These are phyloP conservation scores for Strongylocentrotus purpuratus DNA, from an alignment of 35 echinoderm and acorn worm species.

Conservation along the genomic window DNA sequence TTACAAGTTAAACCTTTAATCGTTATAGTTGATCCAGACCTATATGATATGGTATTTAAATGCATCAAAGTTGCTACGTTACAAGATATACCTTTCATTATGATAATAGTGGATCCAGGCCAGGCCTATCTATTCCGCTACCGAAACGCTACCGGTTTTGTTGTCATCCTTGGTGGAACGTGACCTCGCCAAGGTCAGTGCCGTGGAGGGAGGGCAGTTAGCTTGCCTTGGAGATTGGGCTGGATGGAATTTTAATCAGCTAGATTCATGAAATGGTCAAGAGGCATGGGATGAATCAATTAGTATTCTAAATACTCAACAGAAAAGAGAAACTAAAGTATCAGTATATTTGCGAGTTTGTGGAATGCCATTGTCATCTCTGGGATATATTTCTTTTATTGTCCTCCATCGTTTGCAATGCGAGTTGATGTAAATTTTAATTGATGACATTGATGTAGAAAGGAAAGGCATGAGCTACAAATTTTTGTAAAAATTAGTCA, in stretches of 20 bases:
- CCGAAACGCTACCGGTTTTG: neutral
- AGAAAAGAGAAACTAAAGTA: neutral
- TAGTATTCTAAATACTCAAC: neutral
- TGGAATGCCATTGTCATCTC: neutral
- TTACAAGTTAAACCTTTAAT: too few relatives aligned
- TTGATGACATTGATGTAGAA: neutral
- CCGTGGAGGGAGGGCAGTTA: neutral
- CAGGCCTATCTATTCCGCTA: too few relatives aligned
- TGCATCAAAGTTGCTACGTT: too few relatives aligned
- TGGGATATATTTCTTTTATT: too few relatives aligned
- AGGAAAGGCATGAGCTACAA: neutral
- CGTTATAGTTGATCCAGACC: too few relatives aligned
- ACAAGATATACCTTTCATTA: too few relatives aligned
- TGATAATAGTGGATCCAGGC: too few relatives aligned
- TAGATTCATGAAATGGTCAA: slow-evolving; percentile 12
- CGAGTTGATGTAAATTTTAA: neutral
- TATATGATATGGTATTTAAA: too few relatives aligned
- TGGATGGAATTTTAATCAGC: slow-evolving; percentile 12
- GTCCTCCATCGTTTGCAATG: neutral
- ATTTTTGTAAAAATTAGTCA: too few relatives aligned
- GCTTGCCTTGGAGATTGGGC: neutral
- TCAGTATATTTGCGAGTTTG: neutral
- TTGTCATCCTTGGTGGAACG: neutral
- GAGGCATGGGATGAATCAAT: neutral
- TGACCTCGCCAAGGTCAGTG: neutral